Evolutionary conservation across 2,113 vertebrate genomes (phyloP).

Genomic region (Hemibagrus wyckioides): DNA sequence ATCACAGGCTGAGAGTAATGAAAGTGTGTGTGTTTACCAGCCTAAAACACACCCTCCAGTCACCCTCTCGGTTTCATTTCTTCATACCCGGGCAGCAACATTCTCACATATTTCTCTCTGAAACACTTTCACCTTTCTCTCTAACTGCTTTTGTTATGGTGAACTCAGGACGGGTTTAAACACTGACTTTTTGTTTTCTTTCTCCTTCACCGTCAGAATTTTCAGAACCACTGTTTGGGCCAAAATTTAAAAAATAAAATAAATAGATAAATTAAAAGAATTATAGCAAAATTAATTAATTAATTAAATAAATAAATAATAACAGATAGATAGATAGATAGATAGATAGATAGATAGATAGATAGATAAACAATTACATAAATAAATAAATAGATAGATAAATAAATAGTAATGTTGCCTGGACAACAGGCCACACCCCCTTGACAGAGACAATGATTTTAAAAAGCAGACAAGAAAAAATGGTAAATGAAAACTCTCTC

Average conservation of each 20-base stretch:
- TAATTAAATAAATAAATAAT: too few relatives aligned
- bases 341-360: too few relatives aligned
- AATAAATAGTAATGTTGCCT: background rate
- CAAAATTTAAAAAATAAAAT: background rate
- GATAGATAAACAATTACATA: too few relatives aligned
- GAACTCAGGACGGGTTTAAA: background rate
- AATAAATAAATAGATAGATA: too few relatives aligned
- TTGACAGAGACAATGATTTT: background rate
- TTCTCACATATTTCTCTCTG: background rate
- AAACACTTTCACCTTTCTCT: background rate
- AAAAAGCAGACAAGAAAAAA: too few relatives aligned
- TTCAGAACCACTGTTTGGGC: background rate
- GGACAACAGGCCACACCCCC: background rate
- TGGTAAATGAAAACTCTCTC: too few relatives aligned
- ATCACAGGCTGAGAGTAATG: background rate
- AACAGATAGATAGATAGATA: too few relatives aligned
- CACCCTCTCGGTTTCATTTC: background rate
- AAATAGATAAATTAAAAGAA: too few relatives aligned
- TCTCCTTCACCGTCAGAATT: background rate
- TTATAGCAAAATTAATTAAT: too few relatives aligned
- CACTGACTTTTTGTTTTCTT: background rate
- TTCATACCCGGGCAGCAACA: background rate
- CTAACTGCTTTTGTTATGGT: background rate
- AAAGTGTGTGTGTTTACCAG: background rate
- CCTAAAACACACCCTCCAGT: background rate